A percentile compares a stretch with the other conserved stretches of the same genome.
phyloP scores from a whole-genome alignment of 2,888 invertebrate genomes.

The Bellardia bayeri region DNA sequence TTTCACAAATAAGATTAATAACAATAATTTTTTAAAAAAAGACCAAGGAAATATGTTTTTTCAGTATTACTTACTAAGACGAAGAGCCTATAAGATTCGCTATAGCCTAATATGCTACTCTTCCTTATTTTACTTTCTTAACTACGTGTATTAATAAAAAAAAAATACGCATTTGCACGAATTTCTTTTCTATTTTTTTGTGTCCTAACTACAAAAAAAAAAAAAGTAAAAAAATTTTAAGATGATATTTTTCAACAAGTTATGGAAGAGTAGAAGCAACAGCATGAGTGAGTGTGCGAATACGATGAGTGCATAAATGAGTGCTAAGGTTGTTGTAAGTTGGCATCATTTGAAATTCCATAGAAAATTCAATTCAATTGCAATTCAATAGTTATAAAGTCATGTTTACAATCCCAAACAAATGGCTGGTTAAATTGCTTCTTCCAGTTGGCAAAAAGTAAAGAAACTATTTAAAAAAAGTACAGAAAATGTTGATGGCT shows the following conservation, averaged over 20 bases:
- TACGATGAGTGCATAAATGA: constrained; percentile 4
- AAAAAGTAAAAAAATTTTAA: constrained; percentile 3
- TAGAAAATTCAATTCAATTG: constrained; percentile 61
- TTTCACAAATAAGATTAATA: background rate
- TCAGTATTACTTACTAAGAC: background rate
- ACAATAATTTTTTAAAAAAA: too few relatives aligned
- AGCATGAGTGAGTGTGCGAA: too few relatives aligned
- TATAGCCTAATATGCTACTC: background rate
- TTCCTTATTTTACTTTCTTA: background rate
- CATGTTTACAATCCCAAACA: constrained; percentile 52
- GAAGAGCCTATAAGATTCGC: background rate
- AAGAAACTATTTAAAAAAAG: constrained; percentile 7
- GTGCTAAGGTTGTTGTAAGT: constrained; percentile 19
- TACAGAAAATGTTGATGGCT: constrained; percentile 64
- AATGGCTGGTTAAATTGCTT: constrained; percentile 56
- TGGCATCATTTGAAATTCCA: constrained; percentile 66
- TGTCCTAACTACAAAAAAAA: background rate
- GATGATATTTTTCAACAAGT: constrained; percentile 56
- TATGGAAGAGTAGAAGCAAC: background rate
- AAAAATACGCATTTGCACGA: constrained; percentile 62
- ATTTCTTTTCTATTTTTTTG: background rate
- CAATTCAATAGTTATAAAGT: constrained; percentile 34
- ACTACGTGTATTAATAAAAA: constrained; percentile 17
- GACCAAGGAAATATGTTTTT: background rate
- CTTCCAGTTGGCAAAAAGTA: constrained; percentile 1